Conservation (phyloP, 2,797 vertebrate species). For the Tauraco hartlaubi region DNA sequence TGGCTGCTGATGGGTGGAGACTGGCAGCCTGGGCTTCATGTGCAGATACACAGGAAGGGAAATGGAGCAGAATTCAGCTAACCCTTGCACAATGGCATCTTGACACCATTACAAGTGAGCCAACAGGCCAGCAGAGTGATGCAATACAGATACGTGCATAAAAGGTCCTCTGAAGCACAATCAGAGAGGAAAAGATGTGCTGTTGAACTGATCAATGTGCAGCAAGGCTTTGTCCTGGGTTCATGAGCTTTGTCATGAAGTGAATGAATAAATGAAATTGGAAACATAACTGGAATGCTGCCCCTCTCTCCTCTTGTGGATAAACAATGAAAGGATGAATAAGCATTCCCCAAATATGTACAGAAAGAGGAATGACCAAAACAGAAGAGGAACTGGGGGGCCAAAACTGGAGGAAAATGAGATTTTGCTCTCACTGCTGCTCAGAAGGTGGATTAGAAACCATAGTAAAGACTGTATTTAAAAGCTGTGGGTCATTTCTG, state of each 20-base stretch:
- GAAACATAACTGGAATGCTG: not conserved
- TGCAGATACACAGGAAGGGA: not conserved
- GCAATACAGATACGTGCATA: not conserved
- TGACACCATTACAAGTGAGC: not conserved
- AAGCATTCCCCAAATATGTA: accelerated
- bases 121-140: not conserved
- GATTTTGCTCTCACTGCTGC: not conserved
- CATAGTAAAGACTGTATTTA: not conserved
- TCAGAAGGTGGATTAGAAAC: not conserved
- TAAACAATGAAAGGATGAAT: not conserved
- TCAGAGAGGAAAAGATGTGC: not conserved
- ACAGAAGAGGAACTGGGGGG: not conserved
- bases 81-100: not conserved
- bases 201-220: not conserved
- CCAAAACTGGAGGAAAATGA: not conserved
- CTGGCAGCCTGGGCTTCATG: not conserved
- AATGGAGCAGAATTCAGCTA: not conserved
- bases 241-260: not conserved
- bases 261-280: not conserved
- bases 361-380: not conserved
- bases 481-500: not conserved
- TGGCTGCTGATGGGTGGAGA: not conserved
- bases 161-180: not conserved
- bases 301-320: not conserved
- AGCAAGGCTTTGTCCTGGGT: not conserved